Evolutionary conservation across 2,113 vertebrate genomes (phyloP).

Genomic region (western clawed frog (Xenopus tropicalis)): UCB_Xtro_10.0 CM004443.2:182219501-182220000

Average conservation of each 20-base stretch:
- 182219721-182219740: slow-evolving; percentile 18
- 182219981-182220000: too few species aligned
- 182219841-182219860: not conserved
- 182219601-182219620: slow-evolving; percentile 13
- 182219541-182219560: slow-evolving; percentile 9
- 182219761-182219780: slow-evolving; percentile 9
- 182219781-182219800: not conserved
- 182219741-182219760: slow-evolving; percentile 11
- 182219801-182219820: not conserved
- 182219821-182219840: not conserved
- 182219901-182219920: not conserved
- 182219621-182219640: slow-evolving; percentile 38
- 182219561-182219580: not conserved
- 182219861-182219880: too few species aligned
- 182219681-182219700: slow-evolving; percentile 20
- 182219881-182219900: too few species aligned
- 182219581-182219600: slow-evolving; percentile 16
- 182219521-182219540: not conserved
- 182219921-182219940: too few species aligned
- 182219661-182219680: slow-evolving; percentile 25
- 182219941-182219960: too few species aligned
- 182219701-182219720: slow-evolving; percentile 21
- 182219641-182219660: slow-evolving; percentile 31
- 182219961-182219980: too few species aligned
- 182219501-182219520: not conserved